Conservation (phyloP, 2,113 vertebrate genomes). For the Tragelaphus strepsiceros region DNA sequence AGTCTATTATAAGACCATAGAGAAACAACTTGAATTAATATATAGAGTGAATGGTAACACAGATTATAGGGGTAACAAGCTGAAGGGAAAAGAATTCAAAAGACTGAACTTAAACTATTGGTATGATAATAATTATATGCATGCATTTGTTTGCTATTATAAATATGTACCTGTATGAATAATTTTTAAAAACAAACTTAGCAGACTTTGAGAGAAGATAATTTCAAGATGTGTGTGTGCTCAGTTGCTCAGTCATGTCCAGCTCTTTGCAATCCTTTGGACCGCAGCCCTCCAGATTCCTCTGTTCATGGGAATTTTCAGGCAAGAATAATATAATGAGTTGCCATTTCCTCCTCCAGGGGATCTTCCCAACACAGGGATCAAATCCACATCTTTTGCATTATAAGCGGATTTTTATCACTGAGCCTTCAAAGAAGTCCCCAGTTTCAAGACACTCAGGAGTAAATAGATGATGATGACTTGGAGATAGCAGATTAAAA, state of each 20-base stretch:
- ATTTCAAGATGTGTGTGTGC: not conserved
- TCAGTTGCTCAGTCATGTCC: not conserved
- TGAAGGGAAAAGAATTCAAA: not conserved
- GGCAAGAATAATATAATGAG: not conserved
- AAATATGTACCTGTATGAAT: not conserved
- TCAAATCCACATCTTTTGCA: not conserved
- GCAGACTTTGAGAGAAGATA: not conserved
- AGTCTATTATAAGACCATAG: not conserved
- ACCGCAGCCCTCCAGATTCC: not conserved
- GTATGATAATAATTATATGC: not conserved
- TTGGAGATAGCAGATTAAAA: not conserved
- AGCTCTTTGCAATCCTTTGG: not conserved
- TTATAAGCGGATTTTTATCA: not conserved
- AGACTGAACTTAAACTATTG: not conserved
- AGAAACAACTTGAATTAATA: not conserved
- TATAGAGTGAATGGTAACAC: not conserved
- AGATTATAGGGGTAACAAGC: not conserved
- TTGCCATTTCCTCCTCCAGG: not conserved
- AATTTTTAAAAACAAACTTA: not conserved
- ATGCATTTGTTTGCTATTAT: not conserved
- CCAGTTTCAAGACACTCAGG: not conserved
- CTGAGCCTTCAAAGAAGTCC: not conserved
- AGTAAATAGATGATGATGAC: not conserved
- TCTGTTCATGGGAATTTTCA: not conserved
- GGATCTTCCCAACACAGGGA: not conserved